phyloP scores from a whole-genome alignment of 30 jellyfish, hydroid and myxozoan genomes.

The Mastigias papua region DNA sequence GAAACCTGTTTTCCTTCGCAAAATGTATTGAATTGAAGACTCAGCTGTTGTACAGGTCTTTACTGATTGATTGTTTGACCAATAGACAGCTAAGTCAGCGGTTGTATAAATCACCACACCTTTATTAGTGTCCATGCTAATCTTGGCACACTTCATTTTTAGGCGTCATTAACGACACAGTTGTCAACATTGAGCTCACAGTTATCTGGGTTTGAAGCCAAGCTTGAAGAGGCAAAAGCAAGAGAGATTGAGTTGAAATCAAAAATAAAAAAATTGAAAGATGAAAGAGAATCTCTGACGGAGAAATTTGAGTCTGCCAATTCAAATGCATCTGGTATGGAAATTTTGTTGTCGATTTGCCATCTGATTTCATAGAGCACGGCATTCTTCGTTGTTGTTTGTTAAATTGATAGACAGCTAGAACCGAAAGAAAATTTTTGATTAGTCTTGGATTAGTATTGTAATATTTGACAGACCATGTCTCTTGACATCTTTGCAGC shows the following conservation, averaged over 20 bases:
- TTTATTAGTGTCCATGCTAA: too few relatives aligned
- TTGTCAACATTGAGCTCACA: slow-evolving; percentile 24
- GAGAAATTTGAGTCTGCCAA: slow-evolving; percentile 68
- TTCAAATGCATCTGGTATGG: slow-evolving; percentile 54
- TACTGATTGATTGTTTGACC: too few relatives aligned
- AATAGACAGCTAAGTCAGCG: too few relatives aligned
- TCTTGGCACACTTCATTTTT: not conserved
- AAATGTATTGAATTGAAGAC: too few relatives aligned
- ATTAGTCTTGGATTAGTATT: too few relatives aligned
- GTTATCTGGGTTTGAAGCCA: slow-evolving; percentile 29
- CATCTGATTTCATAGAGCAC: not conserved
- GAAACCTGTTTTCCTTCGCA: too few relatives aligned
- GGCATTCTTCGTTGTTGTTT: not conserved
- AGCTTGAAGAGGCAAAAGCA: slow-evolving; percentile 36
- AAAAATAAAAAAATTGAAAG: slow-evolving; percentile 28
- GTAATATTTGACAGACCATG: too few relatives aligned
- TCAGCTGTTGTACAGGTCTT: too few relatives aligned
- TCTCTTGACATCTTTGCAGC: too few relatives aligned
- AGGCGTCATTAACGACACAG: slow-evolving; percentile 56
- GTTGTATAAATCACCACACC: too few relatives aligned
- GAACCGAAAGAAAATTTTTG: too few relatives aligned
- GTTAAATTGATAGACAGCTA: not conserved
- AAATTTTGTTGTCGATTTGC: not conserved
- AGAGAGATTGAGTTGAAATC: slow-evolving; percentile 49
- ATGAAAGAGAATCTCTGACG: slow-evolving; percentile 40